Evolutionary conservation across 2,797 vertebrate genomes (phyloP).

Genomic region (Chaunax sp.): DNA sequence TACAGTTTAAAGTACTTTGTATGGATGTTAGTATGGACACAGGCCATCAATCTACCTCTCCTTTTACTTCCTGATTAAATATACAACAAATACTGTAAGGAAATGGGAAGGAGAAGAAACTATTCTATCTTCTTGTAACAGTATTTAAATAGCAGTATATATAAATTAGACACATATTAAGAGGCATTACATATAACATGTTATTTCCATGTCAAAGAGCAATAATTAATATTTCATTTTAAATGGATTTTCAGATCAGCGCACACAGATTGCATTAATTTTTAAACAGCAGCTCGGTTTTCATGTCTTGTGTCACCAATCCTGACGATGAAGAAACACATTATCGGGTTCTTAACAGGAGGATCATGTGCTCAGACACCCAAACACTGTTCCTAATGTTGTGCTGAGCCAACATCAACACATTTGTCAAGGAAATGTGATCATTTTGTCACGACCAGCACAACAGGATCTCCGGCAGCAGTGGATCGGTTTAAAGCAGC

Average conservation of each 20-base stretch:
- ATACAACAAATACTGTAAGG: too few relatives aligned
- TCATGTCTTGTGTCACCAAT: neutral
- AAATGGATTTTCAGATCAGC: slow-evolving; percentile 1
- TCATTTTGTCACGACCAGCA: neutral
- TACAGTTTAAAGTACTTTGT: too few relatives aligned
- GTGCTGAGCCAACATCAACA: slow-evolving; percentile 8
- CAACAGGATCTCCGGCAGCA: slow-evolving; percentile 10
- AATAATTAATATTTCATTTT: neutral
- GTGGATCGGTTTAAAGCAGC: neutral
- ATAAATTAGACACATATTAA: neutral
- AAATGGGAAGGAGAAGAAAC: too few relatives aligned
- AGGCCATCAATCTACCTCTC: too few relatives aligned
- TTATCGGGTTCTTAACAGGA: neutral
- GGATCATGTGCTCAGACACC: slow-evolving; percentile 11
- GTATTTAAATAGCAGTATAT: too few relatives aligned
- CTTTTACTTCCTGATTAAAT: too few relatives aligned
- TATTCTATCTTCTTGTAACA: too few relatives aligned
- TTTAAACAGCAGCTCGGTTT: neutral
- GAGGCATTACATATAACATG: neutral
- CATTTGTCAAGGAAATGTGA: slow-evolving; percentile 27
- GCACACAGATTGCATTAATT: neutral
- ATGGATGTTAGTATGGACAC: too few relatives aligned
- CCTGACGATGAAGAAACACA: neutral
- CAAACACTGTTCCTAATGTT: slow-evolving; percentile 16
- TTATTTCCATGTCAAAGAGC: neutral